phyloP scores from a whole-genome alignment of 2,113 vertebrate genomes.

The Hydropotes inermis region DNA sequence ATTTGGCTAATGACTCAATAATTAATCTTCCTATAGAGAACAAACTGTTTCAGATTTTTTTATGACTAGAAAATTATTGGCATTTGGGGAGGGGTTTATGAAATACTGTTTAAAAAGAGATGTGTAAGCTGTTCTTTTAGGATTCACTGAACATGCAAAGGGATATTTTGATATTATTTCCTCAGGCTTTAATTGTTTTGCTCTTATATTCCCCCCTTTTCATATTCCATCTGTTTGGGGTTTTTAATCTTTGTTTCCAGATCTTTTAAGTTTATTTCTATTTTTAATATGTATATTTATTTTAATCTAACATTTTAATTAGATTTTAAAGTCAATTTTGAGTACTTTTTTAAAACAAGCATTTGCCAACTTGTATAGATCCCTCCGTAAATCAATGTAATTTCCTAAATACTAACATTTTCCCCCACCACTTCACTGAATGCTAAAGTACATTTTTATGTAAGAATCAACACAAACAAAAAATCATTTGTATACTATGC shows the following conservation, averaged over 20 bases:
- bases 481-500: neutral
- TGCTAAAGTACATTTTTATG: neutral
- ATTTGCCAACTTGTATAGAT: neutral
- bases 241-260: slow-evolving; percentile 2
- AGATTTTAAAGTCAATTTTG: slow-evolving; percentile 34
- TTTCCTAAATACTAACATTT: slow-evolving; percentile 8
- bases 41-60: neutral
- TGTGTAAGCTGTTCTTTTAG: neutral
- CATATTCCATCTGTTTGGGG: slow-evolving; percentile 13
- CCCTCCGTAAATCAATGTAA: neutral
- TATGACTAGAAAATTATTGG: slow-evolving; percentile 35
- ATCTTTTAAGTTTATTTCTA: slow-evolving; percentile 45
- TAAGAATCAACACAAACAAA: neutral
- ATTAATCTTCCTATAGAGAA: slow-evolving; percentile 36
- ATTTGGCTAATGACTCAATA: neutral
- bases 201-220: neutral
- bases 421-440: neutral
- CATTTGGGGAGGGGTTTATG: neutral
- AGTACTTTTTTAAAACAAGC: neutral
- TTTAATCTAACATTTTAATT: slow-evolving; percentile 19
- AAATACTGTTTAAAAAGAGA: neutral
- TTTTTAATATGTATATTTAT: neutral
- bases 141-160: slow-evolving; percentile 1
- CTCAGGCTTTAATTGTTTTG: neutral
- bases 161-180: neutral